Evolutionary conservation across 2,888 invertebrate species (phyloP).

Genomic region (Rhopalosiphum nymphaeae): DNA sequence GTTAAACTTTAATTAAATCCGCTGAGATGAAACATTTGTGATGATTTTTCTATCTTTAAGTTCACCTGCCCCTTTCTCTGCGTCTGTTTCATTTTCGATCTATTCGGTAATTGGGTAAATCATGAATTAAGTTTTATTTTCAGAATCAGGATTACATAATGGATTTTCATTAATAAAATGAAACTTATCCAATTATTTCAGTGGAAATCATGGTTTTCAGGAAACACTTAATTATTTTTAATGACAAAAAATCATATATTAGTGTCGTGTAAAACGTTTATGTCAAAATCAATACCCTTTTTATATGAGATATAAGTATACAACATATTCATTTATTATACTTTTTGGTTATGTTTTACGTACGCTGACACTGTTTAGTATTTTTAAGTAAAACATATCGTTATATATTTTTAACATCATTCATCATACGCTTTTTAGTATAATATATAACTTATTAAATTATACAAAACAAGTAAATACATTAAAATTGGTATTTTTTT

Average conservation of each 20-base stretch:
- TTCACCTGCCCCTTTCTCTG: too few species aligned
- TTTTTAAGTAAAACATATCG: neutral
- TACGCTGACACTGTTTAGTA: too few species aligned
- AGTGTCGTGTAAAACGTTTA: neutral
- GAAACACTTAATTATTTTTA: neutral
- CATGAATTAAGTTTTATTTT: neutral
- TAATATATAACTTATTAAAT: neutral
- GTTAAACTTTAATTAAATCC: constrained; percentile 48
- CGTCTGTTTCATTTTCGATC: neutral
- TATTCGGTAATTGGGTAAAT: neutral
- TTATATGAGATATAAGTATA: neutral
- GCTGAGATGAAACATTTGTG: neutral
- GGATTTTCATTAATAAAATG: neutral
- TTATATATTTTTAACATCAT: neutral
- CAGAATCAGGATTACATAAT: neutral
- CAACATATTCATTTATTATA: neutral
- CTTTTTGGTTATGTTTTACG: neutral
- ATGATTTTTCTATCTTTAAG: neutral
- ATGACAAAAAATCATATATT: neutral
- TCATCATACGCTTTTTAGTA: neutral
- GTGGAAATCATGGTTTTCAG: neutral
- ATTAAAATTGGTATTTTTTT: neutral
- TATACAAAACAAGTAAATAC: neutral
- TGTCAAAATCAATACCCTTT: neutral
- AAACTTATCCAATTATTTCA: neutral